Conservation (phyloP, 2,113 vertebrate species). For the Ptilonorhynchus violaceus region DNA sequence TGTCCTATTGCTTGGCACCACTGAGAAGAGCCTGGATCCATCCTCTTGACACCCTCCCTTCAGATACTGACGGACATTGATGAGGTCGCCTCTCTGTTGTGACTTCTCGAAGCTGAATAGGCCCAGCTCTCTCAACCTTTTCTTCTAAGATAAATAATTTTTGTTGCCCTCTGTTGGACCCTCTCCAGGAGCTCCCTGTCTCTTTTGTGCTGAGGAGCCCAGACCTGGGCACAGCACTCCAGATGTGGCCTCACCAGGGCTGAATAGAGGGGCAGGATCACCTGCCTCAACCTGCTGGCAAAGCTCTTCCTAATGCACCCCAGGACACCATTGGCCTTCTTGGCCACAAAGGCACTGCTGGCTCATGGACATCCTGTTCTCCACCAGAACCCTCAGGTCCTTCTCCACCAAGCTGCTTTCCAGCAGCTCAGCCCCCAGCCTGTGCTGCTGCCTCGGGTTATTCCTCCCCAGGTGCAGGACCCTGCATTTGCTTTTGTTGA, state of each 20-base stretch:
- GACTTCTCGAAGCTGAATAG: not conserved
- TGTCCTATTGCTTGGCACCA: not conserved
- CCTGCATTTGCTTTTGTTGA: not conserved
- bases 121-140: not conserved
- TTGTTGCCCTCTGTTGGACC: not conserved
- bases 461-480: not conserved
- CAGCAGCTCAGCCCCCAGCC: not conserved
- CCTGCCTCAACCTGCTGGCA: not conserved
- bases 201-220: not conserved
- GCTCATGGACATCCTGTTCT: not conserved
- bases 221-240: not conserved
- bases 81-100: not conserved
- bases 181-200: not conserved
- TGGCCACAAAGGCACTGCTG: not conserved
- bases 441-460: not conserved
- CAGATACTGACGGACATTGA: not conserved
- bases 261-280: not conserved
- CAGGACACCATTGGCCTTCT: not conserved
- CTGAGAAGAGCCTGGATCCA: not conserved
- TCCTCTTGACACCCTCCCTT: not conserved
- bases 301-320: not conserved
- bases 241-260: not conserved
- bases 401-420: not conserved
- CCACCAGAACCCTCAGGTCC: fast-evolving
- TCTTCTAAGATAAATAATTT: not conserved